Evolutionary conservation across 2,888 invertebrate species (phyloP), one percentile per base, ranked within the genome.

Genomic region (Pyralis farinalis): DNA sequence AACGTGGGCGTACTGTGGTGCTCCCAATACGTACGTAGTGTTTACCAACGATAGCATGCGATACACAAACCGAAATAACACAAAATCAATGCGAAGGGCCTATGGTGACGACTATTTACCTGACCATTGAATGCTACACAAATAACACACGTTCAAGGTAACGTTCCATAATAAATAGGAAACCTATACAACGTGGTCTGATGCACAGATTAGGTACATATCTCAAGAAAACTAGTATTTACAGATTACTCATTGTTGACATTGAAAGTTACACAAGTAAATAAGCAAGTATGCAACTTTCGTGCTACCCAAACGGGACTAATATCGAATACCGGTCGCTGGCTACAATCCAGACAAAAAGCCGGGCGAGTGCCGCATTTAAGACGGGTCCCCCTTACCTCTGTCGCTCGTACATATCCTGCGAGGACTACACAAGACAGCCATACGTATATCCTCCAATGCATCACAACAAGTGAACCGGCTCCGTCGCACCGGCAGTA

Each of bases 371-470:
- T 74, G 78, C 79, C 78, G 84, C 74, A 73, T 78, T 79, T 75
- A 83, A 85, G 83, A 84, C 79, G 76, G 47, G 75, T 71, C 76
- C 79, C 82, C 90, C 92, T 93, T 91, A 94, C 94, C 93, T 93
- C 93, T 90, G 91, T 91, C 85, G 92, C 93, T 89, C 92, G 91
- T 86, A 93, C 92, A 90, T 92, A 93, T 91, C 93, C 93, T 80
- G 91, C 86, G 78, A 93, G 91, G 91, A 93, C 90, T 88, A 93
- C 91, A 91, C 91, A 91, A 89, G 91, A 91, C 90, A 93, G 88
- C 91, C 93, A 90, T 90, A 92, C 88, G 80, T 91, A 92, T 93
- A 93, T 93, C 93, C 93, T 92, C 82, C 92, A 93, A 91, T 93
- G 91, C 94, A 94, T 94, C 91, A 92, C 92, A 90, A 90, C 84